phyloP scores from a whole-genome alignment of 2,888 invertebrate genomes.

The Oxystoma pomonae region DNA sequence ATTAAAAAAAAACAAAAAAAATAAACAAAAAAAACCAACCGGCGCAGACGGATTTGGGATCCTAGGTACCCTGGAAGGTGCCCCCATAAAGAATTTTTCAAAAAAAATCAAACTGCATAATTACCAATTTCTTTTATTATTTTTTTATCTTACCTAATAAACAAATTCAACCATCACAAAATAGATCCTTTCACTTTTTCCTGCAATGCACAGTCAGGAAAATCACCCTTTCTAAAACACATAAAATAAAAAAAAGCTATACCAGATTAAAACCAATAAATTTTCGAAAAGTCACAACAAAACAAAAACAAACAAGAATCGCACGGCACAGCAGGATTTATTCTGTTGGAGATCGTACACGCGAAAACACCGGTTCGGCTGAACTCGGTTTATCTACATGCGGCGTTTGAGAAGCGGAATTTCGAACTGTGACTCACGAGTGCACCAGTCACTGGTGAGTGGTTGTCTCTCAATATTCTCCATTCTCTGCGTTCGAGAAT shows the following conservation, averaged over 20 bases:
- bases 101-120: too few species aligned
- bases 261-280: too few species aligned
- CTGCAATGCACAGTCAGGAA: not conserved
- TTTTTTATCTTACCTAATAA: not conserved
- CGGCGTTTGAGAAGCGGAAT: not conserved
- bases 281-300: too few species aligned
- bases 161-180: not conserved
- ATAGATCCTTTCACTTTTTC: not conserved
- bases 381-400: not conserved
- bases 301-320: too few species aligned
- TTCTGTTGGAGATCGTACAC: not conserved
- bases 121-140: too few species aligned
- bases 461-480: not conserved
- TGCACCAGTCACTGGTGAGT: not conserved
- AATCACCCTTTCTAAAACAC: not conserved
- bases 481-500: not conserved
- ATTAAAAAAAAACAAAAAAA: too few species aligned
- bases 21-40: too few species aligned
- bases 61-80: too few species aligned
- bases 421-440: not conserved
- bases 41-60: too few species aligned
- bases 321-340: too few species aligned
- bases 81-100: too few species aligned
- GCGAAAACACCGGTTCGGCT: not conserved
- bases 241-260: too few species aligned